phyloP scores from a whole-genome alignment of 2,888 invertebrate genomes.

The Drosophila pseudotakahashii region DNA sequence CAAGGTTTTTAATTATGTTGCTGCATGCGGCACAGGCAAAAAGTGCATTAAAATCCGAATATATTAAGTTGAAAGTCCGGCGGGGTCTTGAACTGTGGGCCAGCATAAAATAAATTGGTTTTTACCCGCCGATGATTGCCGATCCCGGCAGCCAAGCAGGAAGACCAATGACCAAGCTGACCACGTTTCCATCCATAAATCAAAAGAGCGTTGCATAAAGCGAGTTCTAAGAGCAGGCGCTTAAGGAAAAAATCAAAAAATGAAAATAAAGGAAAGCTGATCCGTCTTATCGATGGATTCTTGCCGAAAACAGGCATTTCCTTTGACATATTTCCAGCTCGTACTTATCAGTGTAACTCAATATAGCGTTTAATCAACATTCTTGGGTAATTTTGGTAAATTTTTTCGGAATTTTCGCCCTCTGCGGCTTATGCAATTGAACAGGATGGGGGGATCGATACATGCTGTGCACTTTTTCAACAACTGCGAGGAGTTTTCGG shows the following conservation, averaged over 20 bases:
- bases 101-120: conserved; percentile 65
- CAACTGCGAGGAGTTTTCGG: conserved; percentile 46
- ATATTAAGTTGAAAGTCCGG: conserved; percentile 58
- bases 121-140: conserved; percentile 33
- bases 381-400: conserved; percentile 29
- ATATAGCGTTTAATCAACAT: conserved; percentile 54
- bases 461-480: conserved; percentile 74
- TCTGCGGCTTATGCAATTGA: conserved; percentile 71
- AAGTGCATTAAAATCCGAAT: conserved; percentile 32
- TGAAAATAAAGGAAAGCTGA: conserved; percentile 29
- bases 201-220: conserved; percentile 25
- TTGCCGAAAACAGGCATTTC: conserved; percentile 26
- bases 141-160: conserved; percentile 27
- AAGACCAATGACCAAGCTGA: conserved; percentile 12
- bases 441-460: conserved; percentile 29
- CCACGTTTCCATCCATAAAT: conserved; percentile 31
- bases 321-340: conserved; percentile 17
- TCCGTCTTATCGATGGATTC: conserved; percentile 36
- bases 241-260: neutral
- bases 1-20: conserved; percentile 74
- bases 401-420: conserved; percentile 25
- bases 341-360: conserved; percentile 46
- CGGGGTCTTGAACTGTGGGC: conserved; percentile 36
- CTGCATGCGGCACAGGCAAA: conserved; percentile 49
- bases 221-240: conserved; percentile 12